Base-by-base conservation (phyloP, 2,888 invertebrate species). In the Polyploca ridens region DNA sequence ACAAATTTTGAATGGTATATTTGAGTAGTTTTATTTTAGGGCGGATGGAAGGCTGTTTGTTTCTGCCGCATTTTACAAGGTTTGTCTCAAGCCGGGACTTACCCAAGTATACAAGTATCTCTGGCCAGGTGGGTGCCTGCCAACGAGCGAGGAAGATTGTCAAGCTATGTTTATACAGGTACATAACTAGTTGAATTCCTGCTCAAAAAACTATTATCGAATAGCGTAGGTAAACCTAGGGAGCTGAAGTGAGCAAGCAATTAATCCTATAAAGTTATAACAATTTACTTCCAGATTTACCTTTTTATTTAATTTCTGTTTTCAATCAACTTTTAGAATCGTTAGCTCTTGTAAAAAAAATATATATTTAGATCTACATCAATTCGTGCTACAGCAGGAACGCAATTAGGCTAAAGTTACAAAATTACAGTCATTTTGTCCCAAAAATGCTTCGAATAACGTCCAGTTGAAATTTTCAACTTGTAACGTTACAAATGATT, bases 81-180 rank as follows among this genome's bases (percentile, higher is more conserved):
- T 0, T 84, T 97, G 11, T 90, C 95, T 0, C 97, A 97, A 89
- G 96, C 96, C 8, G 96, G 96, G 27, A 90, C 96, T 1, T 96
- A 95, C 77, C 97, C 97, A 0, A 95, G 95, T 33, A 83, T 95
- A 0, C 96, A 97, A 69, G 96, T 95, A 0, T 81, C 97, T 6
- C 78, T 97, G 62, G 95, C 97, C 0, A 96, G 96, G 79, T 97
- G 97, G 97, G 96, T 93, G 0, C 96, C 96, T 0, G 78, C 88
- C 0, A 92, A 91, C 0, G 96, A 96, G 81, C 90, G 96, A 19
- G 95, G 94, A 0, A 90, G 94, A 64, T 82, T 96, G n/a, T 88
- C 91, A 69, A 90, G 95, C 65, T 90, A 89, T 44, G 89, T 94
- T 0, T 95, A 94, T 69, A 93, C 90, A 70, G 93, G 93, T 91